A percentile compares a stretch with the other conserved stretches of the same genome.
These are phyloP conservation scores for Lumbricus terrestris DNA, from an alignment of 2,888 invertebrate genomes.

Conservation along the genomic window DNA sequence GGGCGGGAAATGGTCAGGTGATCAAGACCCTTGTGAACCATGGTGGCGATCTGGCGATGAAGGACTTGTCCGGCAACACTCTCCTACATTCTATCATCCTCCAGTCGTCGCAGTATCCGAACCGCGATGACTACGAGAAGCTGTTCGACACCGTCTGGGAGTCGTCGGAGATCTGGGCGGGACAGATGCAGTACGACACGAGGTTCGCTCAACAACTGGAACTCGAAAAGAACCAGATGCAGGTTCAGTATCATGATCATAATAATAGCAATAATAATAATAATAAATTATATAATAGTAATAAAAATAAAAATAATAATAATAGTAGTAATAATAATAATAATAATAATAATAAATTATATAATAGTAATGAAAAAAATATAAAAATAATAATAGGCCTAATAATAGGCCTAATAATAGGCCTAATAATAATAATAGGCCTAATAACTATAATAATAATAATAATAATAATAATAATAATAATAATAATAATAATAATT, in stretches of 20 bases:
- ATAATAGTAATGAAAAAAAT: no score
- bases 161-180: slow-evolving; percentile 35
- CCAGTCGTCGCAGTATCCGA: slow-evolving; percentile 35
- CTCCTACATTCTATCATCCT: slow-evolving; percentile 37
- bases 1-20: slow-evolving; percentile 39
- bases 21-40: slow-evolving; percentile 38
- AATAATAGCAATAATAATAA: no score
- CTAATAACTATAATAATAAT: no score
- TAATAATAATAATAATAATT: no score
- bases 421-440: no score
- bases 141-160: slow-evolving; percentile 36
- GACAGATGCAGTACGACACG: slow-evolving; percentile 33
- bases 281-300: background rate
- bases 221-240: slow-evolving; percentile 35
- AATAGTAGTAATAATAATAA: no score
- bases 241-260: slow-evolving; percentile 12
- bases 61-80: slow-evolving; percentile 37
- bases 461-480: no score
- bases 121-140: slow-evolving; percentile 32
- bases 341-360: no score
- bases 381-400: no score
- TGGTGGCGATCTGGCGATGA: slow-evolving; percentile 37
- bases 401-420: no score
- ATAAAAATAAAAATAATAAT: background rate
- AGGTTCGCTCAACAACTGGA: slow-evolving; percentile 34